A percentile compares a stretch with the other conserved stretches of the same genome.
These are phyloP conservation scores for Oryctes rhinoceros DNA, from an alignment of 1,140 invertebrate species.

Conservation along the genomic window DNA sequence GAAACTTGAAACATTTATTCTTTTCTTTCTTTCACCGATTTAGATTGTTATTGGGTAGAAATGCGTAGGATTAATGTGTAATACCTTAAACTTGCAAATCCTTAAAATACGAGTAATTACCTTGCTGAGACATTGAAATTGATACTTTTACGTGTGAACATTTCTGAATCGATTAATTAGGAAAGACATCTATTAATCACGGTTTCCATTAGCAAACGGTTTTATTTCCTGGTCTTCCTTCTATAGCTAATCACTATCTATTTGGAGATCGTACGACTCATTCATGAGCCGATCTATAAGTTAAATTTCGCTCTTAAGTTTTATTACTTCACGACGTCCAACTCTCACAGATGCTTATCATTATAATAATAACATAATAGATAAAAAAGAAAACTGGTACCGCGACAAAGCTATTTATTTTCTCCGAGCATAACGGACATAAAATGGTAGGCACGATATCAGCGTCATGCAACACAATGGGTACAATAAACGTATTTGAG, in stretches of 20 bases:
- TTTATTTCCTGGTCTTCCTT: background rate
- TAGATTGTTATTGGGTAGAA: too few relatives aligned
- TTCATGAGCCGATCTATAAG: background rate
- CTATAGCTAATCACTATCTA: background rate
- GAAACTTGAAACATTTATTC: too few relatives aligned
- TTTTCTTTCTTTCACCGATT: too few relatives aligned
- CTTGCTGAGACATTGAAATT: too few relatives aligned
- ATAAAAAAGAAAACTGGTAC: conserved; percentile 27
- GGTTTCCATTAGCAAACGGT: background rate
- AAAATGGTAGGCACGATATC: conserved; percentile 38
- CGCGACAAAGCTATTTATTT: conserved; percentile 39
- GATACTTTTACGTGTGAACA: too few relatives aligned
- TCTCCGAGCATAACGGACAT: conserved; percentile 40
- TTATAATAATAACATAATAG: conserved; percentile 38
- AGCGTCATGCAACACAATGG: conserved; percentile 39
- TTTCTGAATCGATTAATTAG: too few relatives aligned
- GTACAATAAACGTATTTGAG: conserved; percentile 37
- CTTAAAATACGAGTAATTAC: too few relatives aligned
- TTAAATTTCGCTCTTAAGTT: conserved; percentile 26
- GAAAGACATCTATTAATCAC: background rate
- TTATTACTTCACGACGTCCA: conserved; percentile 31
- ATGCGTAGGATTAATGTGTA: too few relatives aligned
- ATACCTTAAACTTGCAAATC: too few relatives aligned
- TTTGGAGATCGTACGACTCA: background rate
- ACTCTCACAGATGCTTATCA: conserved; percentile 39